phyloP scores from a whole-genome alignment of 1,140 invertebrate species.

The Bombus ignitus region DNA sequence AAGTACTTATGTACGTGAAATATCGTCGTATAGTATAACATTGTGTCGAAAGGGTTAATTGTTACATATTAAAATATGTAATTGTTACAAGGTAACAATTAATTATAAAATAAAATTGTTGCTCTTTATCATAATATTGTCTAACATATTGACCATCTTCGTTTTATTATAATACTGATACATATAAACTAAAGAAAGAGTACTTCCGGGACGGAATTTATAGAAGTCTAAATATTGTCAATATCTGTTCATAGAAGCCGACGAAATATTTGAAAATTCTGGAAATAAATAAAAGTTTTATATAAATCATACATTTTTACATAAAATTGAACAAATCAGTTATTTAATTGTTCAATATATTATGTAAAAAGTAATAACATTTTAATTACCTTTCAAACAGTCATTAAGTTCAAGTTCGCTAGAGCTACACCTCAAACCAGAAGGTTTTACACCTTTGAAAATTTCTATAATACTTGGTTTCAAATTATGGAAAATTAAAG shows the following conservation, averaged over 20 bases:
- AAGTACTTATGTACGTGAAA: not conserved
- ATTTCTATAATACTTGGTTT: constrained; percentile 88
- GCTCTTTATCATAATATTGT: constrained; percentile 29
- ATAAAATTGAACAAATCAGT: not conserved
- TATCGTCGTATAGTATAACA: not conserved
- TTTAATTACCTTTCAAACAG: constrained; percentile 82
- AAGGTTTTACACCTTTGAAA: constrained; percentile 88
- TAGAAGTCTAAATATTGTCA: constrained; percentile 20
- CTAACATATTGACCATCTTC: not conserved
- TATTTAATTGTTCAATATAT: not conserved
- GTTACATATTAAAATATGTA: constrained; percentile 3
- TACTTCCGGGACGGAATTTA: not conserved
- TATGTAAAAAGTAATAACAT: not conserved
- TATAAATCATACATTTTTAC: not conserved
- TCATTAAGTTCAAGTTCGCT: constrained; percentile 86
- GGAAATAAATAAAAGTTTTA: constrained; percentile 21
- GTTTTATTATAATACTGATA: constrained; percentile 60
- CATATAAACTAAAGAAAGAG: constrained; percentile 22
- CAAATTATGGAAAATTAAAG: constrained; percentile 89
- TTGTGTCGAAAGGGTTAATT: constrained; percentile 1
- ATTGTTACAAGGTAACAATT: not conserved
- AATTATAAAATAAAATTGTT: not conserved
- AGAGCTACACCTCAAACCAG: constrained; percentile 86
- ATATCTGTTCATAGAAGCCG: constrained; percentile 51
- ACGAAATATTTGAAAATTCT: constrained; percentile 55